Conservation (phyloP, 2,113 vertebrate genomes). For the Otolemur garnettii region DNA sequence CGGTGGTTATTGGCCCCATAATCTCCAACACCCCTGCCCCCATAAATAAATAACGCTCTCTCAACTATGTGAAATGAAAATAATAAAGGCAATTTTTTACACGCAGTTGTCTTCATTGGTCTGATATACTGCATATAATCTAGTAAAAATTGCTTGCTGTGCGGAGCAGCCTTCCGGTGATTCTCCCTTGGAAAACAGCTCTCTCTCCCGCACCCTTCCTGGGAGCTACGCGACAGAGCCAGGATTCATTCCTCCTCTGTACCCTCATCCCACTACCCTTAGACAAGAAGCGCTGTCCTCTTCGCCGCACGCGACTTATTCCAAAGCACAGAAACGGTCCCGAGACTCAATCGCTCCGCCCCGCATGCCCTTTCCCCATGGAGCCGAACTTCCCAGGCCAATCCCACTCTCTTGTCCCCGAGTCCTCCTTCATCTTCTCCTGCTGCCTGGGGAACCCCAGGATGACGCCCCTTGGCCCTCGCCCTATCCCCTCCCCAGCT, state of each 20-base stretch:
- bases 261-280: background rate
- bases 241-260: background rate
- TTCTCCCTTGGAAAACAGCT: background rate
- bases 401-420: fast-evolving
- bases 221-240: background rate
- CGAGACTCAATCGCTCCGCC: background rate
- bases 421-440: background rate
- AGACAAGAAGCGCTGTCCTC: background rate
- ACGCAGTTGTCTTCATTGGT: background rate
- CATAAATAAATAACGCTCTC: background rate
- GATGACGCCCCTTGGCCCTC: background rate
- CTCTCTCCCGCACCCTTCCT: background rate
- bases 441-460: background rate
- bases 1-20: background rate
- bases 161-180: background rate
- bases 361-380: background rate
- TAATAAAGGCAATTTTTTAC: background rate
- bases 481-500: background rate
- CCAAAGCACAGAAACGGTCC: background rate
- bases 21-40: background rate
- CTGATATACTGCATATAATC: conserved; percentile 1
- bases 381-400: background rate
- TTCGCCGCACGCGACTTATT: background rate
- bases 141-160: background rate
- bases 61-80: conserved; percentile 14